These are phyloP conservation scores for Phymastichus coffea DNA, from an alignment of 1,140 invertebrate genomes.

Conservation along the genomic window DNA sequence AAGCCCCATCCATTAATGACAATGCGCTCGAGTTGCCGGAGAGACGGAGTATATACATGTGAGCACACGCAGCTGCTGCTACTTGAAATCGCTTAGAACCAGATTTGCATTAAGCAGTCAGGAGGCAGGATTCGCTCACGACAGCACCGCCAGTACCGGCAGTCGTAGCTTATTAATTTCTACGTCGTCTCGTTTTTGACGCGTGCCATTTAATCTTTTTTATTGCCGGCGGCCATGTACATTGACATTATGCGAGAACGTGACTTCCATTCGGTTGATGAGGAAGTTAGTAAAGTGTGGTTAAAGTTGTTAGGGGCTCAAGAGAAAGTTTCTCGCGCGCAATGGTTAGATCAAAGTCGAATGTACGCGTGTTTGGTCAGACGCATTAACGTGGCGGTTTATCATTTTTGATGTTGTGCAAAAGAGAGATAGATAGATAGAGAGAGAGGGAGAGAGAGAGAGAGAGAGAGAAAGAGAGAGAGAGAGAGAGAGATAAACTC, in stretches of 20 bases:
- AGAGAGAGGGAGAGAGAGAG: too few species aligned
- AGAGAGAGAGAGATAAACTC: too few species aligned
- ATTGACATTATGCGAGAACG: neutral
- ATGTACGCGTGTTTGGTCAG: too few species aligned
- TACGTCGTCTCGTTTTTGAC: neutral
- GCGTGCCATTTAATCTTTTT: neutral
- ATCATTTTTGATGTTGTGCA: too few species aligned
- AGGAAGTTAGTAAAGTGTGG: neutral
- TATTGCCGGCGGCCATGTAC: neutral
- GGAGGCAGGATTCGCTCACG: too few species aligned
- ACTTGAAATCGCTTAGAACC: conserved; percentile 20
- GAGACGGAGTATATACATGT: conserved; percentile 10
- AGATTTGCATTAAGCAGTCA: conserved; percentile 25
- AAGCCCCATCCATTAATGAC: conserved; percentile 30
- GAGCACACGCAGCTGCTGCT: too few species aligned
- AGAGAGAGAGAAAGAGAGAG: too few species aligned
- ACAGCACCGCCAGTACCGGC: neutral
- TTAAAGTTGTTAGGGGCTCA: too few species aligned
- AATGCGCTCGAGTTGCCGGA: conserved; percentile 19
- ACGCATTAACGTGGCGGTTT: too few species aligned
- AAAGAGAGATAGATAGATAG: too few species aligned
- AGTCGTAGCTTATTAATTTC: conserved; percentile 3
- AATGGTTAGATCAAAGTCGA: too few species aligned
- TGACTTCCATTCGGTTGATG: neutral
- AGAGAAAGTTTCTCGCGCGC: too few species aligned